Evolutionary conservation across 2,888 invertebrate genomes (phyloP).

Genomic region (Drosophila kambysellisi): DNA sequence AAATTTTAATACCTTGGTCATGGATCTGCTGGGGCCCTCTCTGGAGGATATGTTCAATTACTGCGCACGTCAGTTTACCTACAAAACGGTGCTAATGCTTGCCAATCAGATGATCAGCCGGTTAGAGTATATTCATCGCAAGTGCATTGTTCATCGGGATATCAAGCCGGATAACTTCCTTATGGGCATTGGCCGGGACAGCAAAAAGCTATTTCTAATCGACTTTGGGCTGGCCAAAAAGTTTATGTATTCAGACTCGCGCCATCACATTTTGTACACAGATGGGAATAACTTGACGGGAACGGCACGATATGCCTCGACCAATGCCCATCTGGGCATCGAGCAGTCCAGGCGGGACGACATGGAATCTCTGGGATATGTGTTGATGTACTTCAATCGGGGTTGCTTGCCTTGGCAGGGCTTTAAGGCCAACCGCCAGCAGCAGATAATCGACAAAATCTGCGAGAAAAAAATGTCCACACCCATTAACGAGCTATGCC

Average conservation of each 20-base stretch:
- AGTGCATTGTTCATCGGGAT: neutral
- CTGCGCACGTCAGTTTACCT: neutral
- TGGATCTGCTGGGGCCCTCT: neutral
- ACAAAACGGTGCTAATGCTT: neutral
- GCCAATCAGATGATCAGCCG: neutral
- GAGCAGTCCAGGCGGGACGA: neutral
- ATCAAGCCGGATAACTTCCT: neutral
- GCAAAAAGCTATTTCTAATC: neutral
- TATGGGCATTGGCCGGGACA: neutral
- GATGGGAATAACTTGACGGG: neutral
- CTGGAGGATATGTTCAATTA: conserved; percentile 1
- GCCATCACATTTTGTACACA: accelerated
- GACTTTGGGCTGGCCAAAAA: neutral
- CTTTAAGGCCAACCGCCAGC: neutral
- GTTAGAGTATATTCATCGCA: neutral
- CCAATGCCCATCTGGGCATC: neutral
- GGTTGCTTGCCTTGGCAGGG: neutral
- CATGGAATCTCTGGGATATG: neutral
- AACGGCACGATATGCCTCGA: neutral
- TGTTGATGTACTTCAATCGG: neutral
- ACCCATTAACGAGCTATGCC: neutral
- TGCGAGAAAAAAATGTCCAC: neutral
- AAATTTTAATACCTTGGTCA: neutral
- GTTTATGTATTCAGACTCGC: accelerated
- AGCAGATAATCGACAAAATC: neutral